phyloP scores from a whole-genome alignment of 1,140 invertebrate genomes.

The Bombus terrestris region DNA sequence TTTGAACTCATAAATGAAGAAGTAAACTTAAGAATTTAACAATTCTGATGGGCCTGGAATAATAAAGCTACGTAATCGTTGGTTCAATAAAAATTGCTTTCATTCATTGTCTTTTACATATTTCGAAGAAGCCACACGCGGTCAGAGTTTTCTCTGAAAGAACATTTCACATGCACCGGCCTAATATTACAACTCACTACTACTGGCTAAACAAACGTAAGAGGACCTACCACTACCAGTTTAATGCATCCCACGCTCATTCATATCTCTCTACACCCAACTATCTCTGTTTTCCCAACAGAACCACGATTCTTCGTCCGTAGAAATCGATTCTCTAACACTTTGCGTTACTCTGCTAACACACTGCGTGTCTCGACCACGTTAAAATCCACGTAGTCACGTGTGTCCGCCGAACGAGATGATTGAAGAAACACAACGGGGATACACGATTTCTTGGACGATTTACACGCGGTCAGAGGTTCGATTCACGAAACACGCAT shows the following conservation, averaged over 20 bases:
- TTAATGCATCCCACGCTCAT: conserved; percentile 26
- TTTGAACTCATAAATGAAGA: no score
- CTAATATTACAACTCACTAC: neutral
- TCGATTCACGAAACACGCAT: neutral
- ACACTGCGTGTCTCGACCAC: neutral
- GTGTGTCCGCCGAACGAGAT: neutral
- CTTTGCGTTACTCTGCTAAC: neutral
- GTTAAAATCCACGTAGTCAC: neutral
- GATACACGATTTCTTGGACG: neutral
- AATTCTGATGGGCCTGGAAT: no score
- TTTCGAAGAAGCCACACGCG: neutral
- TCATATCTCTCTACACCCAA: neutral
- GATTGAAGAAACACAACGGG: neutral
- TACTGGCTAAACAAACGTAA: neutral
- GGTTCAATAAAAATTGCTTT: neutral
- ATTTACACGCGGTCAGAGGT: neutral
- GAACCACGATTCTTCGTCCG: neutral
- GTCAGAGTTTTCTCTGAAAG: neutral
- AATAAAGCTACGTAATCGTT: no score
- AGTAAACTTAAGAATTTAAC: no score
- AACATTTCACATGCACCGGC: neutral
- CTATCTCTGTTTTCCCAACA: neutral
- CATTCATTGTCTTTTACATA: neutral
- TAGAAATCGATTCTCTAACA: neutral
- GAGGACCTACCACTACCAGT: conserved; percentile 8